Base-by-base conservation (phyloP, 2,888 invertebrate species). In the Argyresthia albistria region DNA sequence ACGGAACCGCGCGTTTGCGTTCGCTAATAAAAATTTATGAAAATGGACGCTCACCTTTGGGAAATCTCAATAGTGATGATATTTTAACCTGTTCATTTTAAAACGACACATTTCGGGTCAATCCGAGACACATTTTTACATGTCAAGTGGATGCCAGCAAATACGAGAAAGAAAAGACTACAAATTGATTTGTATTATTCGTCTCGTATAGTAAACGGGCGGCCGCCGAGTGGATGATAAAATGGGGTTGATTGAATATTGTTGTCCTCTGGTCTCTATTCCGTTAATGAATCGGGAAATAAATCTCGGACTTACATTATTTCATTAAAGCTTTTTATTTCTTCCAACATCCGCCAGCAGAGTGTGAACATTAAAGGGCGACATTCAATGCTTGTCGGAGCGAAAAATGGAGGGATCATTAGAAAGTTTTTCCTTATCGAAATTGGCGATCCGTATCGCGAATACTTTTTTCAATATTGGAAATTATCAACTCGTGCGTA, bases 51-150 rank as follows among this genome's bases (percentile, higher is more conserved):
- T 46, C 46, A 55, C 75, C 69, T 60, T 57, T 59, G 72, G 71
- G 76, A 76, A 76, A 76, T 75, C 67, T 61, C 63, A 59, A 68
- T 68, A 58, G 68, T 69, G 63, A 49, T 53, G 45, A 36, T 16
- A 52, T 42, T 49, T 37, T 43, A 43, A 37, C 54, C 52, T 66
- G 67, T 62, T 59, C 57, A 63, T 56, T 61, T 53, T 58, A 58
- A 61, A 58, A 60, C 59, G 60, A 62, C 62, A 66, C 69, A 69
- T 66, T 65, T 63, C 63, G 64, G 63, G 63, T 36, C 6, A 25
- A 25, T 25, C 2, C 6, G 25, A 6, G 25, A 6, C 25, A 25
- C 6, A 6, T 25, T 4, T 25, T 4, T 25, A 25, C 25, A 25
- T 25, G 6, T 25, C 25, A 25, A 25, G 25, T 25, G 6, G 25